Evolutionary conservation across 2,113 vertebrate species (phyloP).

Genomic region (Piaya cayana): DNA sequence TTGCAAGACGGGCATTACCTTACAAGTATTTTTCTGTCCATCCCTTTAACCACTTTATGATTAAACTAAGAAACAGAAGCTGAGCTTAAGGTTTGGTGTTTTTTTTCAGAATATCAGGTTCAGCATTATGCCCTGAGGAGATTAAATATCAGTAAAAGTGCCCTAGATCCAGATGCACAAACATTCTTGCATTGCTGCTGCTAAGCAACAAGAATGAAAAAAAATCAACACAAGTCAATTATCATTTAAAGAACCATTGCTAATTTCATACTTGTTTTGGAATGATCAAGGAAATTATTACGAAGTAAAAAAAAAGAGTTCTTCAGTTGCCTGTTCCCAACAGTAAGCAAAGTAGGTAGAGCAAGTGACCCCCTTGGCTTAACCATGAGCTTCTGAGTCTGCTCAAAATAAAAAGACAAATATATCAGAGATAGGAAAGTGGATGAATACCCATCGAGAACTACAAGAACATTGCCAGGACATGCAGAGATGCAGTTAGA

Average conservation of each 20-base stretch:
- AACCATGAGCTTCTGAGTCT: too few relatives aligned
- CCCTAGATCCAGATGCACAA: background rate
- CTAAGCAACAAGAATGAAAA: conserved; percentile 30
- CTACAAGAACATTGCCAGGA: too few relatives aligned
- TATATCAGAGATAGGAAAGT: too few relatives aligned
- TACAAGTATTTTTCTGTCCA: background rate
- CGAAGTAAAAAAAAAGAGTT: background rate
- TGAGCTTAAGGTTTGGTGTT: background rate
- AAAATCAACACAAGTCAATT: background rate
- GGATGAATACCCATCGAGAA: too few relatives aligned
- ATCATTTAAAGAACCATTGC: background rate
- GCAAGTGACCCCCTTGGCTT: too few relatives aligned
- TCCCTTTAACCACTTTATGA: background rate
- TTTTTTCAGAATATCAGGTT: background rate
- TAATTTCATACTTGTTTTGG: background rate
- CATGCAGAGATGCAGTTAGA: too few relatives aligned
- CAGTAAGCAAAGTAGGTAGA: too few relatives aligned
- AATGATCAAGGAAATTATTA: background rate
- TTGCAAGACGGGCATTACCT: background rate
- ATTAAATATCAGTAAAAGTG: background rate
- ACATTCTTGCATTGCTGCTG: background rate
- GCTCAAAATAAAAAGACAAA: too few relatives aligned
- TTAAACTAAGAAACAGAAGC: background rate
- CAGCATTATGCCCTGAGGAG: background rate
- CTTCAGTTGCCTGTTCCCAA: too few relatives aligned